Evolutionary conservation across 2,797 vertebrate species (phyloP), one percentile per base, ranked within the genome.

Genomic region (Vireo griseus): DNA sequence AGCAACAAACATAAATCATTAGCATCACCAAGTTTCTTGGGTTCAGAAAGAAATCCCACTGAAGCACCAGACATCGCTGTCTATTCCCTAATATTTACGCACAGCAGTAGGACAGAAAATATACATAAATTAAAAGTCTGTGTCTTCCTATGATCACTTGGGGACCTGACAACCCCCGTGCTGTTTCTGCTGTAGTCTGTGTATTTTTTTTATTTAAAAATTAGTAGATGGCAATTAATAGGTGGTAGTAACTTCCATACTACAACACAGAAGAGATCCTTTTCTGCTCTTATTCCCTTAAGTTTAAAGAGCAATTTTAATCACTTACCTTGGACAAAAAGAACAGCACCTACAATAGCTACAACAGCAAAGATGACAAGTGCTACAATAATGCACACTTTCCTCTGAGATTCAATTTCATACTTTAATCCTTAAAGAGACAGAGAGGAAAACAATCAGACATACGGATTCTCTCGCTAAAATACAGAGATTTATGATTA

Each of bases 271-370:
- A 83, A 86, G 13, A 88, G 29, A 59, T 21, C 73, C 0, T 45
- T 47, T 31, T 72, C 57, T 4, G 1, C 25, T 84, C 16, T 62
- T 78, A 52, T 13, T 45, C 37, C 35, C 39, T 50, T 69, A 45
- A 81, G 33, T 40, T 61, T 76, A 29, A 31, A 42, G 44, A 26
- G 24, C 12, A 81, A 68, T 65, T 87, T 77, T 71, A 35, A 54
- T 29, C 13, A 59, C 96, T 97, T 97, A 98, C 98, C 97, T 88
- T 95, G 95, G 55, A 96, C 28, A 54, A 98, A 97, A 85, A 98
- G 96, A 84, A 94, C 92, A 74, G 93, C 90, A 22, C 98, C 98
- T 68, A 94, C 54, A 61, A 96, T 74, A 65, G 96, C 95, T 58
- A 92, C 6, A 47, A 86, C 1, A 35, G 85, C 84, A 47, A 97